Conservation (phyloP, 2,888 invertebrate species). For the Aleiodes testaceus region DNA sequence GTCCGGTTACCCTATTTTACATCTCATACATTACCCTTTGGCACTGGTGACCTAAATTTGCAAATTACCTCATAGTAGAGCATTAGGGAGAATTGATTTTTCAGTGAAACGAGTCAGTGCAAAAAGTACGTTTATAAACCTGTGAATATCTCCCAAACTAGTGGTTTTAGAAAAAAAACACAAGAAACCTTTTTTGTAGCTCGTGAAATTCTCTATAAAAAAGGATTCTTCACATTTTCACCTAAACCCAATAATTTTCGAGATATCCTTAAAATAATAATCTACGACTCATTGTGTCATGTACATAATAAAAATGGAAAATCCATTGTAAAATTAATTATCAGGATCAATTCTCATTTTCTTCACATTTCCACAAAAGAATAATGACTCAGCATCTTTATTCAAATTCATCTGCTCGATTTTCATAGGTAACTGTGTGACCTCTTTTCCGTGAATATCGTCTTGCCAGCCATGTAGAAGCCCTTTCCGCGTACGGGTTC, state of each 20-base stretch:
- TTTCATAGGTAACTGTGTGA: constrained; percentile 2
- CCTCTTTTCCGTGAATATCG: constrained; percentile 6
- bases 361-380: neutral
- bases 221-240: too few relatives aligned
- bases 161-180: too few relatives aligned
- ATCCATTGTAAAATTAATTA: too few relatives aligned
- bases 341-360: neutral
- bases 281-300: too few relatives aligned
- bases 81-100: neutral
- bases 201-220: too few relatives aligned
- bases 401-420: constrained; percentile 23
- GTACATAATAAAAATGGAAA: too few relatives aligned
- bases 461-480: constrained; percentile 43
- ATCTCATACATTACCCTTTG: constrained; percentile 45
- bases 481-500: constrained; percentile 45
- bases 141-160: too few relatives aligned
- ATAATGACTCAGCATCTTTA: constrained; percentile 26
- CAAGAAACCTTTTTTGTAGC: too few relatives aligned
- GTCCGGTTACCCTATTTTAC: constrained; percentile 11
- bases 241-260: too few relatives aligned
- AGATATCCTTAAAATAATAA: too few relatives aligned
- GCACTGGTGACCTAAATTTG: constrained; percentile 55
- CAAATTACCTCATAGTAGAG: neutral
- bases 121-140: too few relatives aligned
- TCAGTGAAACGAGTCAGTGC: too few relatives aligned